Evolutionary conservation across 92 coral and sea anemone species (phyloP), one percentile per base, ranked within the genome.

Genomic region (Heteractis magnifica): DNA sequence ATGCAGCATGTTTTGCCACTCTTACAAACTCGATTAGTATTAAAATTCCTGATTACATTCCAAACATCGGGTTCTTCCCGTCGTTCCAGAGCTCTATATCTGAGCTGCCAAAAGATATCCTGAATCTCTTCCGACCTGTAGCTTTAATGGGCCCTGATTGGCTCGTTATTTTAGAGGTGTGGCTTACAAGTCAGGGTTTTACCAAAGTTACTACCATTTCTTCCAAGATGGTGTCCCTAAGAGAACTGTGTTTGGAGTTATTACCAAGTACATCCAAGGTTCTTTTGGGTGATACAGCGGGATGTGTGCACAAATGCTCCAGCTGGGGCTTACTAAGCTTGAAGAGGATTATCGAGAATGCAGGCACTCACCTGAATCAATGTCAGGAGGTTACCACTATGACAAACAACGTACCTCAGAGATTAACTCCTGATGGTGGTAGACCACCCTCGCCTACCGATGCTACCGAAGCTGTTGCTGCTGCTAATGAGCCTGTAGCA

Each of bases 1-100:
- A 90, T 5, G 99, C 94, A 15, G 99, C 98, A 7, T 92, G 98
- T 84, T 96, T 96, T 86, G 98, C 90, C 62, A 96, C 99, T 8
- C 88, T 94, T 26, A 90, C 87, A 64, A 75, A 83, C 75, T 71
- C 78, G 11, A 79, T 72, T 55, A 81, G 50, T 13, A 81, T 71
- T 10, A 21, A 83, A 62, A 56, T 6, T 19, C 77, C 83, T 59
- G 80, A 85, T 50, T 85, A 85, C 83, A 70, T 62, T n/a, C 85
- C 93, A 4, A 89, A 86, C 11, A 86, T 87, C 19, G 95, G 93
- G 6, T 93, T 90, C 90, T 93, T 91, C 72, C 90, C 95, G 11
- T 87, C 98, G 56, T 93, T 87, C 81, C 90, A 91, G 86, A 86
- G 97, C 58, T 58, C 98, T 18, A 87, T 92, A 18, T 87, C 98